Evolutionary conservation across 2,797 vertebrate species (phyloP), one percentile per base, ranked within the genome.

Genomic region (Apogon hyalosoma): DNA sequence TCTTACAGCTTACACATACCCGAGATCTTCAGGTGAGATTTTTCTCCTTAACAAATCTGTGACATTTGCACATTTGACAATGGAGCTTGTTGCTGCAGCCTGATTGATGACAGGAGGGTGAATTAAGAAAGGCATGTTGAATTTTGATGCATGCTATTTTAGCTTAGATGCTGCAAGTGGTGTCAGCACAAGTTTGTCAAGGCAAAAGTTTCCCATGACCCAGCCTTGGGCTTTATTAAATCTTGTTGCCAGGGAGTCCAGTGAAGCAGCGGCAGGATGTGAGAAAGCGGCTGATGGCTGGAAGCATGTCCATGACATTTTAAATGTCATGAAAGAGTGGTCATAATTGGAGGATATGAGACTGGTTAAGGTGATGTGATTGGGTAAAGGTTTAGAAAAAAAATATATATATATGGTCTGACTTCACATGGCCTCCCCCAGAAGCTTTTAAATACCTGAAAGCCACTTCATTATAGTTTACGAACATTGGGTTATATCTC

Each of bases 1-100:
- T 92, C 87, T 94, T 91, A 52, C 90, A 98, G 97, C 97, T 66
- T 96, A 96, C 94, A 98, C 91, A 84, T 96, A 96, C 78, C 96
- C 95, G 28, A 95, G 93, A 83, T 94, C 96, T 77, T 94, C 95
- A 95, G 97, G 97, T 98, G 89, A 93, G 92, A 78, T 28, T 12
- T 57, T 41, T 62, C 15, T 33, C 41, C 33, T 12, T 40, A 16
- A 15, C 50, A 7, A 24, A 16, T 49, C 24, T 52, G 55, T 31
- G 15, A 41, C 15, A 45, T 50, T 33, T 18, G 18, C 13, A 19
- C 24, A 19, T 58, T 74, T 77, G 41, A 53, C 18, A 55, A n/a
- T 47, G 54, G 3, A 58, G 41, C 40, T 48, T 46, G 46, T 64
- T 77, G 51, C 65, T 63, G 12, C 57, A 40, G 41, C 24, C 54